Evolutionary conservation across 92 coral and sea anemone genomes (phyloP).

Genomic region (Desmophyllum pertusum): DNA sequence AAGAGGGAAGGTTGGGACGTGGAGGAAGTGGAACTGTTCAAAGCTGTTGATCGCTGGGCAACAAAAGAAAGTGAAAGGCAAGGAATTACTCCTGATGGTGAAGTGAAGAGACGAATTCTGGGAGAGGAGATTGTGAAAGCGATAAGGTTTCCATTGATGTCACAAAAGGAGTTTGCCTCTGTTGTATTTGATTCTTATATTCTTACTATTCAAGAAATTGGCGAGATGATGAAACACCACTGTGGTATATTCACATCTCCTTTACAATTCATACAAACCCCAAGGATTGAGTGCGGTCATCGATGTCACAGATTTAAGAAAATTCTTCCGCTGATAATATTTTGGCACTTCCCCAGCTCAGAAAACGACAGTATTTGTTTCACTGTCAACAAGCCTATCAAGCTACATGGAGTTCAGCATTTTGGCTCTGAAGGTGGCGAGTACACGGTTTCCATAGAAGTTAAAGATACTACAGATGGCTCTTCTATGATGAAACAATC

Average conservation of each 20-base stretch:
- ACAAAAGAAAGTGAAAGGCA: slow-evolving; percentile 1
- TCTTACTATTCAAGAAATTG: background rate
- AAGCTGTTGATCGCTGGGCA: slow-evolving; percentile 44
- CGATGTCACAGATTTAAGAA: background rate
- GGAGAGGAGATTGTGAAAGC: slow-evolving; percentile 23
- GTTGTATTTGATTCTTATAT: slow-evolving; percentile 23
- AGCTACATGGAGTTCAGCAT: too few relatives aligned
- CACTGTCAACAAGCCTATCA: too few relatives aligned
- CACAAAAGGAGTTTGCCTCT: slow-evolving; percentile 6
- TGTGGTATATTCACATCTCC: background rate
- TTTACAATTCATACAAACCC: background rate
- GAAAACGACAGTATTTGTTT: background rate
- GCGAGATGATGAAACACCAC: background rate
- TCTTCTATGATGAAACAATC: too few relatives aligned
- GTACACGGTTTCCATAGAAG: too few relatives aligned
- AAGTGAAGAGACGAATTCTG: slow-evolving; percentile 13
- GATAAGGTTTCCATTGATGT: slow-evolving; percentile 28
- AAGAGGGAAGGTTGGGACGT: background rate
- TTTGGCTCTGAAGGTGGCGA: too few relatives aligned
- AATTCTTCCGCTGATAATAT: background rate
- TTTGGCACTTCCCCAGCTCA: background rate
- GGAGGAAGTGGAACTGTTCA: slow-evolving; percentile 35
- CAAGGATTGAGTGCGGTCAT: background rate
- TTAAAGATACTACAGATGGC: too few relatives aligned
- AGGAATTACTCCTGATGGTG: background rate